Evolutionary conservation across 2,113 vertebrate species (phyloP), one percentile per base, ranked within the genome.

Genomic region (Datnioides undecimradiatus): DNA sequence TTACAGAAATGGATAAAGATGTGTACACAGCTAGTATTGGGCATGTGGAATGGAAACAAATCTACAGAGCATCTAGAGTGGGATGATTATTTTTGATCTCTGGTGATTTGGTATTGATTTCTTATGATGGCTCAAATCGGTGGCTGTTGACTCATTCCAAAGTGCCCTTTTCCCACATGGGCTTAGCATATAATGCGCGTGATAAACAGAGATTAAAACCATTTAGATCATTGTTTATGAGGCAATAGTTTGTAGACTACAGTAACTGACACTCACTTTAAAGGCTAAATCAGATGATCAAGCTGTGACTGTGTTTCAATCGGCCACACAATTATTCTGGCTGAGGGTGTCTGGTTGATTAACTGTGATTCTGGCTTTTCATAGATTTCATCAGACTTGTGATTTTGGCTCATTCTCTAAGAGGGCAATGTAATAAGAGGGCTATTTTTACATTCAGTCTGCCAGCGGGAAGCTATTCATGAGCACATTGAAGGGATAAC

Each of bases 51-150:
- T 23, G 2, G 3, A 54, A 33, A 64, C 4, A 5, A 10, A 11
- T 76, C 21, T 8, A 46, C 33, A 65, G 55, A 17, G 36, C 58
- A 59, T 62, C 73, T 58, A 58, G 52, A 77, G 80, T 63, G 64
- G 65, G 76, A 82, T 79, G 78, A 79, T 84, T 77, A 54, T 64
- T 72, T 87, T 60, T 71, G 29, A 82, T 71, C 68, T 43, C 67
- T 77, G 40, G 46, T 88, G 62, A 85, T 88, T 88, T 87, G 80
- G 71, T 90, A 82, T 92, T 87, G 76, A 87, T 89, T 90, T 87
- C 59, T 62, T 58, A 60, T 40, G 74, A 41, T 79, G 52, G 75
- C 62, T 82, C 45, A 72, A 80, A 55, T 55, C 60, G 48, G 33
- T 29, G 38, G 59, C 36, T 63, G 21, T 49, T 43, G 6, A 60